Base-by-base conservation (phyloP, 1,140 invertebrate genomes). In the Nomia melanderi region DNA sequence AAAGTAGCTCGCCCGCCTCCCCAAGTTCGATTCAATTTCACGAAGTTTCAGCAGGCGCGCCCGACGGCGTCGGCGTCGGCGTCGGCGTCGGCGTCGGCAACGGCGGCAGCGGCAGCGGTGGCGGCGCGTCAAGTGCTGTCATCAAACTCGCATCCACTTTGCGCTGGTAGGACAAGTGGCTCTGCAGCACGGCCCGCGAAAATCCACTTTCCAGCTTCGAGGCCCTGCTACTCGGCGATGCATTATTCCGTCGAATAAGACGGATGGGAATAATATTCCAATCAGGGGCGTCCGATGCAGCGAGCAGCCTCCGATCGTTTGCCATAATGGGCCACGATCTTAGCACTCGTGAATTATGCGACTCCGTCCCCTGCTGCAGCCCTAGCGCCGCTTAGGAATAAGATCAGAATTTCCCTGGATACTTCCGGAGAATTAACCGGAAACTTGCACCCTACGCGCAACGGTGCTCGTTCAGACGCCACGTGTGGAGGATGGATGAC, bases 121-220 rank as follows among this genome's bases (percentile, higher is more conserved):
- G 59, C n/a, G 39, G 9, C 39, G 53, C 44, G 71, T 60, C 14
- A 67, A 64, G 66, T 33, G 39, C 39, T 65, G 76, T 69, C 71
- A 70, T 75, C 65, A 36, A 83, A 79, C 77, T 54, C 82, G 82
- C 81, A 72, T 79, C 77, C 70, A 82, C 63, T 83, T 83, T 73
- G 44, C 75, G 39, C 41, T 41, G 60, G 31, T 47, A 66, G 69
- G 76, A 79, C 69, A 57, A 82, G 56, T 50, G 62, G 53, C 66
- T 65, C 33, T 36, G 31, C 20, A 27, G 20, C 71, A 60, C 60
- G 20, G 25, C 9, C 23, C 47, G 33, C 66, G 39, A 44, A 71
- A 79, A 83, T 83, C 67, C 60, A 83, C 77, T 76, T 76, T 71
- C 65, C 12, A 70, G 39, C 29, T 65, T 50, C 31, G 31, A 33